These are phyloP conservation scores for Thalassophryne amazonica DNA, from an alignment of 2,797 vertebrate genomes.

Conservation along the genomic window DNA sequence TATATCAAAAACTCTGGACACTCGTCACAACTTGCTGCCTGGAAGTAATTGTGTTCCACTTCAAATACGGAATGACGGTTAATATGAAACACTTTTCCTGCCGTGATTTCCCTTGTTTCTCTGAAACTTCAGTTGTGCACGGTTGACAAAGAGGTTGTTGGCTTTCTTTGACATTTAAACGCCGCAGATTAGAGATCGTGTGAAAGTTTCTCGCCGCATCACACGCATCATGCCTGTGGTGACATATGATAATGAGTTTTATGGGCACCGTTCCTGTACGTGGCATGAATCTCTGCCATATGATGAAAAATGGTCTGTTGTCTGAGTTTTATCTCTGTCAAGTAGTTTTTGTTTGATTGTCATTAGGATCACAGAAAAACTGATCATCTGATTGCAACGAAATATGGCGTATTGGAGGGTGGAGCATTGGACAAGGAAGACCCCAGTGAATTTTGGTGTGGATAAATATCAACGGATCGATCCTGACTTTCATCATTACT, in stretches of 20 bases:
- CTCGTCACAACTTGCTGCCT: constrained; percentile 33
- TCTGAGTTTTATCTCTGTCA: too few relatives aligned
- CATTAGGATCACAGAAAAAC: too few relatives aligned
- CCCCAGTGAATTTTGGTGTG: too few relatives aligned
- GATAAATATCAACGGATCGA: too few relatives aligned
- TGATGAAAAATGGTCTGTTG: constrained; percentile 62
- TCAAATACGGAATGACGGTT: constrained; percentile 19
- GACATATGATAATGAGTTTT: constrained; percentile 67
- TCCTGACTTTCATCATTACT: too few relatives aligned
- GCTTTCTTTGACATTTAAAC: constrained; percentile 38
- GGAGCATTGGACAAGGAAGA: too few relatives aligned
- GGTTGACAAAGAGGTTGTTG: not conserved
- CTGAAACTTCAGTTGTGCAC: constrained; percentile 1
- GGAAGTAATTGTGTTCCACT: constrained; percentile 20
- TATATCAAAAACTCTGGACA: constrained; percentile 26
- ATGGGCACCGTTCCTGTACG: constrained; percentile 44
- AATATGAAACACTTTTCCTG: constrained; percentile 22
- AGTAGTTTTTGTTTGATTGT: too few relatives aligned
- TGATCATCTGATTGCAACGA: too few relatives aligned
- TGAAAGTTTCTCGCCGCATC: constrained; percentile 13
- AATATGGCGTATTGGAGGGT: too few relatives aligned
- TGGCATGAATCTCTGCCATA: constrained; percentile 58
- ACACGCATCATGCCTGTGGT: constrained; percentile 22
- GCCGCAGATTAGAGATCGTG: not conserved
- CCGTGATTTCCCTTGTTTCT: constrained; percentile 12